Evolutionary conservation across 1,140 invertebrate species (phyloP).

Genomic region (Aphaenogaster ashmeadi): DNA sequence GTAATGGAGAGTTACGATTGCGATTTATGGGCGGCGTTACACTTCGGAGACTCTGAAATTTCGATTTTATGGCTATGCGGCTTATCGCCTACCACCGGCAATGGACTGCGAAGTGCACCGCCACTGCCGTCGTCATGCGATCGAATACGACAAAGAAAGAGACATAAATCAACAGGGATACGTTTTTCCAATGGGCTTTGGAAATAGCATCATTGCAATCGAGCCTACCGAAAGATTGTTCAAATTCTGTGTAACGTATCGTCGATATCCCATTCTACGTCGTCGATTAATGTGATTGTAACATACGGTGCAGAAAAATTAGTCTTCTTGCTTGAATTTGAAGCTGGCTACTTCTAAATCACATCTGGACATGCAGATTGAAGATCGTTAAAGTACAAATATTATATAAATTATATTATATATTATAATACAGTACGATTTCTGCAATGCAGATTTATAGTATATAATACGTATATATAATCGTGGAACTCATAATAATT

Average conservation of each 20-base stretch:
- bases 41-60: constrained; percentile 77
- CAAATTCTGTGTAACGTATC: constrained; percentile 40
- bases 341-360: background rate
- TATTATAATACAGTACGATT: background rate
- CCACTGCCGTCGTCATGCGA: constrained; percentile 67
- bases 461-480: background rate
- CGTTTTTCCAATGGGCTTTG: constrained; percentile 1
- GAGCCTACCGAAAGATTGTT: constrained; percentile 16
- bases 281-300: background rate
- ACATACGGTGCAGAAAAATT: background rate
- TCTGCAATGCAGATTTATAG: background rate
- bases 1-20: constrained; percentile 78
- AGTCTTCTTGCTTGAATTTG: background rate
- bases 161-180: constrained; percentile 73
- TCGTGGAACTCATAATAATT: too few relatives aligned
- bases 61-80: constrained; percentile 76
- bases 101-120: constrained; percentile 72
- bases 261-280: constrained; percentile 23
- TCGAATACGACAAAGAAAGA: constrained; percentile 70
- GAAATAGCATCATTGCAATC: background rate
- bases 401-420: background rate
- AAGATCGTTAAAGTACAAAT: constrained; percentile 17
- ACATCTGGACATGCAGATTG: background rate
- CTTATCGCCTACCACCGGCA: constrained; percentile 75
- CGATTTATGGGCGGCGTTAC: constrained; percentile 76